Evolutionary conservation across 23 tunicate species (phyloP), one percentile per base, ranked within the genome.

Genomic region (Corella eumyota): DNA sequence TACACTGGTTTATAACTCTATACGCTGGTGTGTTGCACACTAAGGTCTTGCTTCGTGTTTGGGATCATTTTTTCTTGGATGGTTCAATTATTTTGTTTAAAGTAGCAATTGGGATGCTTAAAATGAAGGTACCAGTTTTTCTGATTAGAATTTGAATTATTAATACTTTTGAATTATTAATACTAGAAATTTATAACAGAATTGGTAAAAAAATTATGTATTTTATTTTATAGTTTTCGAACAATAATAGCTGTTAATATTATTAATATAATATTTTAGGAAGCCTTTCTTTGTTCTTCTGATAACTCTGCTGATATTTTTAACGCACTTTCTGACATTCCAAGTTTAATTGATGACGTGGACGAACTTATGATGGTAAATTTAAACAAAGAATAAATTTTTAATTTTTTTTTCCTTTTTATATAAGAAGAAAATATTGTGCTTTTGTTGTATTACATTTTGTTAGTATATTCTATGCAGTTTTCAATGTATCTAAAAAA

Each of bases 11-110:
- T 57, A 75, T 84, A 24, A 84, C 94, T 17, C 23, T 75, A 2
- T 75, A 69, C 59, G 94, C 94, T 31, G 94, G 94, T 19, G 94
- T 84, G 44, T 25, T 84, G 6, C 94, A 74, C 55, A 66, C 81
- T 47, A 84, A 84, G 47, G 60, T 84, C 15, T 48, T 84, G 32
- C 68, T 84, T 26, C 66, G 94, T 25, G 72, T 84, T n/a, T 84
- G 94, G 94, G 94, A 84, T 47, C 30, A 37, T 36, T 84, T 84
- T 62, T 84, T 84, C 52, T 25, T 84, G 67, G 78, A 84, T 54
- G 94, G 94, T 25, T 84, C 94, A 9, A 62, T 84, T 34, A 73
- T 84, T 17, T 55, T 84, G 0, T 84, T 84, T 56, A 62, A 70
- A 38, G 56, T 82, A 56, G 81, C 75, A 1, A 52, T 82, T 25